A percentile compares a stretch with the other conserved stretches of the same genome.
phyloP scores from a whole-genome alignment of 2,888 invertebrate species.

The Callyntrura guangdongensis region DNA sequence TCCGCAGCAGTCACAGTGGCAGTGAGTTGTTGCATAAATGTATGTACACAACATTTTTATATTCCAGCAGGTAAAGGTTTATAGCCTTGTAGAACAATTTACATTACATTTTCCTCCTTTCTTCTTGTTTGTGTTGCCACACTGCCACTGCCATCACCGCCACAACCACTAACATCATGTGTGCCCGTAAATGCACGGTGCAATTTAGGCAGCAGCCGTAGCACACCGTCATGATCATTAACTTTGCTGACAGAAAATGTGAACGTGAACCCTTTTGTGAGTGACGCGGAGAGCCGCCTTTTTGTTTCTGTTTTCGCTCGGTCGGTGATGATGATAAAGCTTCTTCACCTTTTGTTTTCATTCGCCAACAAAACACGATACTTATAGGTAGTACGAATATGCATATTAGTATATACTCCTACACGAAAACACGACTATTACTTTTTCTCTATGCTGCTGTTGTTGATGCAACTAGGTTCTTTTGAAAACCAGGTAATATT shows the following conservation, averaged over 20 bases:
- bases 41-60: slow-evolving; percentile 11
- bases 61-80: slow-evolving; percentile 23
- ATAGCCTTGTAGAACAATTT: slow-evolving; percentile 43
- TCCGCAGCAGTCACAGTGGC: slow-evolving; percentile 33
- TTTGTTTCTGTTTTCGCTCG: slow-evolving; percentile 54
- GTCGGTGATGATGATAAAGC: slow-evolving; percentile 59
- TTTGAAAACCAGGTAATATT: slow-evolving; percentile 59
- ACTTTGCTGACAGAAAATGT: slow-evolving; percentile 72
- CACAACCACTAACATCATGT: too few species aligned
- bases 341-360: slow-evolving; percentile 62
- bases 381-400: background rate
- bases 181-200: slow-evolving; percentile 52
- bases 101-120: slow-evolving; percentile 32
- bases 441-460: background rate
- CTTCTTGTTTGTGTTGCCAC: too few species aligned
- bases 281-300: slow-evolving; percentile 63
- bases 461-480: too few species aligned
- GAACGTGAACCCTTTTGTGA: slow-evolving; percentile 65
- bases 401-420: slow-evolving; percentile 4
- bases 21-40: slow-evolving; percentile 18
- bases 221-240: slow-evolving; percentile 71
- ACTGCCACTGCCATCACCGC: too few species aligned
- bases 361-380: background rate
- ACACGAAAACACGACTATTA: background rate
- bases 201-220: slow-evolving; percentile 63